Conservation (phyloP, 2,888 invertebrate species). For the Pterostichus niger region DNA sequence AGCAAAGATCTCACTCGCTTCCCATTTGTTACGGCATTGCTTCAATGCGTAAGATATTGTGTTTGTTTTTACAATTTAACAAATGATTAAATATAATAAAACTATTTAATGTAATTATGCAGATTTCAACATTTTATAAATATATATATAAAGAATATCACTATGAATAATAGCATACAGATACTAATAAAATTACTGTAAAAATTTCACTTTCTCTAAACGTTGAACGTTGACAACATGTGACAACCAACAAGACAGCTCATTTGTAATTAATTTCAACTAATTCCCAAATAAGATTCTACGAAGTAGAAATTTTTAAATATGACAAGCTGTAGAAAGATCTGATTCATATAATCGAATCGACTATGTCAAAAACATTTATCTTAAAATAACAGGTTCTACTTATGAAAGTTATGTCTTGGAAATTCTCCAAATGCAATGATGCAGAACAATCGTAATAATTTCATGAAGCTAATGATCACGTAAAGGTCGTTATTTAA, state of each 20-base stretch:
- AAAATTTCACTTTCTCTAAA: constrained; percentile 34
- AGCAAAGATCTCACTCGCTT: too few species aligned
- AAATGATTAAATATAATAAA: constrained; percentile 9
- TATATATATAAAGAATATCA: neutral
- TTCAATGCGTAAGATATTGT: too few species aligned
- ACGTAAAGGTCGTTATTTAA: constrained; percentile 38
- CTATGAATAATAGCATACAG: constrained; percentile 22
- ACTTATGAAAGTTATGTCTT: constrained; percentile 30
- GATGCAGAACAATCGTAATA: constrained; percentile 52
- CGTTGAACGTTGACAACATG: constrained; percentile 21
- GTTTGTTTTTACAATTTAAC: neutral
- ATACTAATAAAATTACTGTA: neutral
- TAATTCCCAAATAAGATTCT: constrained; percentile 50
- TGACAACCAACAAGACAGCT: constrained; percentile 41
- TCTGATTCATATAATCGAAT: constrained; percentile 39
- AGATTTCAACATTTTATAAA: constrained; percentile 9
- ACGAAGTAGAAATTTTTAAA: constrained; percentile 37
- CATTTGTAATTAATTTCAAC: constrained; percentile 53
- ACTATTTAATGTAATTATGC: constrained; percentile 15
- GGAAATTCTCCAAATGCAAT: constrained; percentile 23
- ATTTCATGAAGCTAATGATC: constrained; percentile 50
- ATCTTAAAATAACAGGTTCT: constrained; percentile 20
- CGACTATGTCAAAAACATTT: constrained; percentile 30
- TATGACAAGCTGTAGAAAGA: constrained; percentile 45
- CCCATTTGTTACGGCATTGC: too few species aligned